These are phyloP conservation scores for Phyllostomus hastatus DNA, from an alignment of 2,113 vertebrate genomes.

Conservation along the genomic window DNA sequence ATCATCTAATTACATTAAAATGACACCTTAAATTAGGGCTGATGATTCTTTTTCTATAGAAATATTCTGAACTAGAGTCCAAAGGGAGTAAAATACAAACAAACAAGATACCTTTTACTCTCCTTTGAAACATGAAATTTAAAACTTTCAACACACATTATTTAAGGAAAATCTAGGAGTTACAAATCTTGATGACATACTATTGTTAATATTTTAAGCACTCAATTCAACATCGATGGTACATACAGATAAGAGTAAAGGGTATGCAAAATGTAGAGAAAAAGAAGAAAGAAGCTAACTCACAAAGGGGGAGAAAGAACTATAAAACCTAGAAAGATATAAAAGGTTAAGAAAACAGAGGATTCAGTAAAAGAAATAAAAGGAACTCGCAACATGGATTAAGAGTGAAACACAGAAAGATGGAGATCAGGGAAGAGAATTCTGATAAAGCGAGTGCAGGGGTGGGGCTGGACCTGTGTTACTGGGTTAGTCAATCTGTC, in stretches of 20 bases:
- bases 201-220: conserved; percentile 11
- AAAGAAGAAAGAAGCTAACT: background rate
- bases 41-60: background rate
- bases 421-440: background rate
- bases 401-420: background rate
- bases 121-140: conserved; percentile 25
- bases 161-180: background rate
- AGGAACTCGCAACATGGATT: background rate
- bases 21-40: background rate
- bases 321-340: background rate
- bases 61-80: background rate
- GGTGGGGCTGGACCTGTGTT: background rate
- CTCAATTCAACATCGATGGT: background rate
- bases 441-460: background rate
- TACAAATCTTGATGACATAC: background rate
- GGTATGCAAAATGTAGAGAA: background rate
- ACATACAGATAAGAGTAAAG: background rate
- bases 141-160: background rate
- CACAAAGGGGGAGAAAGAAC: background rate
- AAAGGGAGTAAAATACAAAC: background rate
- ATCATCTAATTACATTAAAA: background rate
- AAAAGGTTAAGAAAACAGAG: background rate
- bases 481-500: conserved; percentile 34
- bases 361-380: background rate
- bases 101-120: background rate